phyloP scores from a whole-genome alignment of 2,113 vertebrate genomes.

The Aldabrachelys gigantea region DNA sequence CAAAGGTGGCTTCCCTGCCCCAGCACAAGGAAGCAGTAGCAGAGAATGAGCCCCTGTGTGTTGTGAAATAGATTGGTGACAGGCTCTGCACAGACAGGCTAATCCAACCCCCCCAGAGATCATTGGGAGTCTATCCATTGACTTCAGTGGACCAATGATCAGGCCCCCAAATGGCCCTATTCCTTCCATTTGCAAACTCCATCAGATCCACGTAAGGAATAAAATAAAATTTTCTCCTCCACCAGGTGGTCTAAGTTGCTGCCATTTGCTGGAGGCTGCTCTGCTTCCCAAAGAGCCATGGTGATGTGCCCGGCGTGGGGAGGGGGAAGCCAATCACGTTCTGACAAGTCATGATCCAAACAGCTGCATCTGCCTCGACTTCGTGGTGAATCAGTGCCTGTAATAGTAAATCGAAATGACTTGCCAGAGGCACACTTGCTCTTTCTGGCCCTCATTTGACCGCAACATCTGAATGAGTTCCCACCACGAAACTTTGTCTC shows the following conservation, averaged over 20 bases:
- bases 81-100: neutral
- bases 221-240: neutral
- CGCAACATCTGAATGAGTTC: neutral
- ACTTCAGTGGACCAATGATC: neutral
- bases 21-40: rapidly evolving
- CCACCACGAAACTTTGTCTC: neutral
- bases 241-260: neutral
- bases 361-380: neutral
- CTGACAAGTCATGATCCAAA: neutral
- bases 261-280: neutral
- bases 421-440: slow-evolving; percentile 1
- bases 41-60: neutral
- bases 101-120: rapidly evolving
- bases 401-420: neutral
- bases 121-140: neutral
- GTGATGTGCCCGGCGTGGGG: neutral
- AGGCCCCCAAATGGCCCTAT: neutral
- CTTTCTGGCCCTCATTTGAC: neutral
- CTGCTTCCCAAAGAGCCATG: neutral
- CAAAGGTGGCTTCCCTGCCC: neutral
- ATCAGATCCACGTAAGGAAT: neutral
- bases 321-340: slow-evolving; percentile 2
- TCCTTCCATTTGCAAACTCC: neutral
- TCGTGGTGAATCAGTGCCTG: neutral
- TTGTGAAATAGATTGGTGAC: neutral